These are phyloP conservation scores for Arenaria interpres DNA, from an alignment of 2,113 vertebrate genomes.

Conservation along the genomic window DNA sequence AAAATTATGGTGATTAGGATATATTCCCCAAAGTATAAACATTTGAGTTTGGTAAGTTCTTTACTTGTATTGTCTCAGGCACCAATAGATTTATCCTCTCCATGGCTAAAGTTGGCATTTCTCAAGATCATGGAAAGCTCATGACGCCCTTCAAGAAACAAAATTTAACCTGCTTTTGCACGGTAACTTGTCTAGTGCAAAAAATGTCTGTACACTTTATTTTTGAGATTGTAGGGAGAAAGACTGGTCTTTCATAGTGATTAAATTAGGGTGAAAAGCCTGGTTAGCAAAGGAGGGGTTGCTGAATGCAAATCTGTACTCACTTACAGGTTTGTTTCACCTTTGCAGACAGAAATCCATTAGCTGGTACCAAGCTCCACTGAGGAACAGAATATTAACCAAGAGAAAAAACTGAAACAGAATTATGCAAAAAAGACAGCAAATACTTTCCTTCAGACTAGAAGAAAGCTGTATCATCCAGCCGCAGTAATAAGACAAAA, in stretches of 20 bases:
- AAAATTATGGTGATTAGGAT: background rate
- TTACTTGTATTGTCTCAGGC: conserved; percentile 19
- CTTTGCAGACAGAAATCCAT: background rate
- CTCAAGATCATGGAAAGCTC: background rate
- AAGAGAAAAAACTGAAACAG: background rate
- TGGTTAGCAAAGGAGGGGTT: background rate
- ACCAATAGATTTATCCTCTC: background rate
- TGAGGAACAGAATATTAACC: background rate
- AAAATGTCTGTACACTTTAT: background rate
- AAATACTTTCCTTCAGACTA: background rate
- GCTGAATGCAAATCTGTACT: background rate
- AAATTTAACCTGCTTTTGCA: background rate
- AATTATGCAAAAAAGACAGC: background rate
- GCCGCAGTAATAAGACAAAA: background rate
- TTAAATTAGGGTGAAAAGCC: background rate
- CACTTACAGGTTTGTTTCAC: background rate
- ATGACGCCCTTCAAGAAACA: background rate
- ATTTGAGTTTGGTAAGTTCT: background rate
- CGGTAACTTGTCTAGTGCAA: background rate
- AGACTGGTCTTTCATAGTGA: background rate
- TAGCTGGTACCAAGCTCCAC: background rate
- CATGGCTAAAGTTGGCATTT: background rate
- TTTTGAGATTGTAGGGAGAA: background rate
- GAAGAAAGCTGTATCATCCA: background rate
- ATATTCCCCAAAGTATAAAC: background rate